phyloP scores from a whole-genome alignment of 2,113 vertebrate genomes.

The Nibea coibor region DNA sequence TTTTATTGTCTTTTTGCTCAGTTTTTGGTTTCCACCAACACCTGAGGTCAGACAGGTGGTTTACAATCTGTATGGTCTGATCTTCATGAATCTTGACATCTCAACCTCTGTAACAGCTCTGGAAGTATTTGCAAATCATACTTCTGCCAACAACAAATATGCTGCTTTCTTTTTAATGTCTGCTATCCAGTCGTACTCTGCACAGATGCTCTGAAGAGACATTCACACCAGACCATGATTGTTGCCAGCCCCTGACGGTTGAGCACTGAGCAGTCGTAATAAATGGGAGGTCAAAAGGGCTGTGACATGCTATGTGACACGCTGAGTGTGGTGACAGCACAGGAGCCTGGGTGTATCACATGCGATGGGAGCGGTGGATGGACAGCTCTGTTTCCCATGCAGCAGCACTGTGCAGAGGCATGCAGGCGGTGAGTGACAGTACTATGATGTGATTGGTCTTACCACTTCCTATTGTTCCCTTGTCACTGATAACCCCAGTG shows the following conservation, averaged over 20 bases:
- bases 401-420: slow-evolving; percentile 51
- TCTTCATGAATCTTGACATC: not conserved
- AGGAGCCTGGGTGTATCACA: slow-evolving; percentile 54
- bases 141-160: not conserved
- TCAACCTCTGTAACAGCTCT: not conserved
- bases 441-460: slow-evolving; percentile 57
- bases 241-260: slow-evolving; percentile 7
- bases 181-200: not conserved
- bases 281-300: slow-evolving; percentile 46
- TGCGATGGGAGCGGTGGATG: slow-evolving; percentile 40
- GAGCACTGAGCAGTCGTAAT: slow-evolving; percentile 18
- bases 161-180: not conserved
- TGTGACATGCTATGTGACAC: slow-evolving; percentile 39
- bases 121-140: not conserved
- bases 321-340: slow-evolving; percentile 63
- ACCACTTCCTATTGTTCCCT: slow-evolving; percentile 82
- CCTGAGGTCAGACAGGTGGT: not conserved
- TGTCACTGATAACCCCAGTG: slow-evolving; percentile 80
- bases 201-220: not conserved
- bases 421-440: slow-evolving; percentile 72
- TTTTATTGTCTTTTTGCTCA: not conserved
- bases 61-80: not conserved
- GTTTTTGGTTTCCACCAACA: not conserved
- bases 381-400: slow-evolving; percentile 54
- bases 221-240: slow-evolving; percentile 4